A percentile compares a stretch with the other conserved stretches of the same genome.
These are phyloP conservation scores for Polydrusus cervinus DNA, from an alignment of 2,888 invertebrate genomes.

Conservation along the genomic window DNA sequence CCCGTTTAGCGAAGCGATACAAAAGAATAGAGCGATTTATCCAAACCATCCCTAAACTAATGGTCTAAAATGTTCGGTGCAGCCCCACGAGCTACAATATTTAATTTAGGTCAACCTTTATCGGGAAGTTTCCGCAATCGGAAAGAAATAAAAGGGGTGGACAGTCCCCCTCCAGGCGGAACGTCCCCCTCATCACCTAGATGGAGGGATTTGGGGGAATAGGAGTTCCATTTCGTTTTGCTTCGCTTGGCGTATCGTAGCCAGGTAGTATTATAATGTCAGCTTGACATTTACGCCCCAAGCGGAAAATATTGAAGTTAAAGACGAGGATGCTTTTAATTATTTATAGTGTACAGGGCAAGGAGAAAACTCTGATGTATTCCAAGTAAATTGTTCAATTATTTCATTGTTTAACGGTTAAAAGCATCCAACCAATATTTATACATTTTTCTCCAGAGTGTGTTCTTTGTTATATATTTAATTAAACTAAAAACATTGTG, in stretches of 20 bases:
- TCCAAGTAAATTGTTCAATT: too few species aligned
- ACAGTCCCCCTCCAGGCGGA: constrained; percentile 9
- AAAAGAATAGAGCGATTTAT: background rate
- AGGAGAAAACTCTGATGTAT: background rate
- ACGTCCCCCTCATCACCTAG: constrained; percentile 2
- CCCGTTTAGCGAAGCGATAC: background rate
- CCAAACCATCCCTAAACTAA: constrained; percentile 11
- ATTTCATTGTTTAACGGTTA: too few species aligned
- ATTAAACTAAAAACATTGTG: too few species aligned
- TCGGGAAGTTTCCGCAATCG: constrained; percentile 45
- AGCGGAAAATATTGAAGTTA: constrained; percentile 26
- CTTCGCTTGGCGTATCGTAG: constrained; percentile 28
- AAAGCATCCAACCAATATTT: too few species aligned
- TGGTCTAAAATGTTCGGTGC: constrained; percentile 40
- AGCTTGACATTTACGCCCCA: constrained; percentile 44
- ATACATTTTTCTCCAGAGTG: too few species aligned
- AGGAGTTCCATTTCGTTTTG: constrained; percentile 36
- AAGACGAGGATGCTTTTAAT: constrained; percentile 7
- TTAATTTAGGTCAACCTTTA: constrained; percentile 50
- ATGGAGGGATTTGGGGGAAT: constrained; percentile 19
- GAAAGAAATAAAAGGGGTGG: constrained; percentile 50
- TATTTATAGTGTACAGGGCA: background rate
- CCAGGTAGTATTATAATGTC: constrained; percentile 35
- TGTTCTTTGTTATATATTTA: too few species aligned
- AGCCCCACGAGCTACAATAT: constrained; percentile 38